Evolutionary conservation across 2,797 vertebrate species (phyloP).

Genomic region (Pogonophryne albipinna): DNA sequence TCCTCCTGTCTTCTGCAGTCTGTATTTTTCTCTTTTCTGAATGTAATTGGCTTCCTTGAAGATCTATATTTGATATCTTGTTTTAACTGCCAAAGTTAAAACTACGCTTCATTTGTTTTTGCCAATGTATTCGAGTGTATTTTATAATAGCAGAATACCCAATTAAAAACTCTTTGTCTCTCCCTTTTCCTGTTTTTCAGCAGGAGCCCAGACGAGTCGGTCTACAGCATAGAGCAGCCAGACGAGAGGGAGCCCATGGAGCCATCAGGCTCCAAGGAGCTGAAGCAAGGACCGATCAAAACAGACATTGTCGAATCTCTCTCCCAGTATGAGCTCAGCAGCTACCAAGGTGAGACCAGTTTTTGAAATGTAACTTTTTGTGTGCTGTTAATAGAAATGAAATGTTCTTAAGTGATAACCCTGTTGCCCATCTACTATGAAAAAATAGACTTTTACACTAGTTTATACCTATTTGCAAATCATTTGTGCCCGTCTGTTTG

Average conservation of each 20-base stretch:
- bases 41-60: not conserved
- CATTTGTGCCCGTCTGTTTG: constrained; percentile 23
- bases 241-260: constrained; percentile 83
- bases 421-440: not conserved
- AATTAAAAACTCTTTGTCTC: not conserved
- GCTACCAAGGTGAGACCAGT: constrained; percentile 90
- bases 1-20: not conserved
- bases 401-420: not conserved
- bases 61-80: not conserved
- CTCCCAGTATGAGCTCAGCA: constrained; percentile 91
- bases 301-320: constrained; percentile 87
- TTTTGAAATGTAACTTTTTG: not conserved
- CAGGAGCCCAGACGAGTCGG: constrained; percentile 91
- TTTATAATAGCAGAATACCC: not conserved
- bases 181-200: constrained; percentile 28
- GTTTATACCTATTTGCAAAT: not conserved
- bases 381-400: not conserved
- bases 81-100: not conserved
- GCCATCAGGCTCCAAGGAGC: constrained; percentile 86
- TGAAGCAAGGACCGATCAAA: constrained; percentile 84
- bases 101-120: not conserved
- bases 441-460: not conserved
- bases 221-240: constrained; percentile 88
- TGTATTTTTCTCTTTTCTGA: not conserved
- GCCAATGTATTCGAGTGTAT: too few relatives aligned